A percentile compares a stretch with the other conserved stretches of the same genome.
Evolutionary conservation across 2,113 vertebrate species (phyloP).

Genomic region (Sphyrna mokarran): DNA sequence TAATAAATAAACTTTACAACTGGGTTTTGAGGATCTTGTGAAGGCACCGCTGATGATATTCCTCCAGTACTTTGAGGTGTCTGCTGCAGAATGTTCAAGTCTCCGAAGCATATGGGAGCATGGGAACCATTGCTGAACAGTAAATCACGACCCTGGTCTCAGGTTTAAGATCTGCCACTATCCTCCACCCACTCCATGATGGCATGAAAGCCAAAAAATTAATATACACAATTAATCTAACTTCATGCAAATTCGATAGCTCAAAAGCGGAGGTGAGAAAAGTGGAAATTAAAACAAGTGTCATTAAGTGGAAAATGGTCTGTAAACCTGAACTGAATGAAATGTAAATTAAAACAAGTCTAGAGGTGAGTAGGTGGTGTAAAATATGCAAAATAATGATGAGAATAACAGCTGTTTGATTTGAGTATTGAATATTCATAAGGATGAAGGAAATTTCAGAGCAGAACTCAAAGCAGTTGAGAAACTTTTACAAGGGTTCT

Average conservation of each 20-base stretch:
- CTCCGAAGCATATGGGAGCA: too few species aligned
- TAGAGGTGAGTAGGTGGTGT: conserved; percentile 15
- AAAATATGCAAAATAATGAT: conserved; percentile 12
- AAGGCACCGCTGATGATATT: too few species aligned
- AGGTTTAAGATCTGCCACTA: background rate
- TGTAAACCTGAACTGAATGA: conserved; percentile 17
- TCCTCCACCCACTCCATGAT: background rate
- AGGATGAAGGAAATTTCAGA: background rate
- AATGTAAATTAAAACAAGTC: conserved; percentile 1
- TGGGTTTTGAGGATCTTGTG: too few species aligned
- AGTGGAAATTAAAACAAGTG: conserved; percentile 10
- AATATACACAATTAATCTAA: background rate
- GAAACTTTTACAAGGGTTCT: background rate
- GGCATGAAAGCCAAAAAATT: background rate
- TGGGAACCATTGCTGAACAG: too few species aligned
- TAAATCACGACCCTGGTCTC: too few species aligned
- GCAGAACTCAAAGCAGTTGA: background rate
- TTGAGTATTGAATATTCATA: conserved; percentile 29
- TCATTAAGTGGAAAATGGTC: background rate
- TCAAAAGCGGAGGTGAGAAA: background rate
- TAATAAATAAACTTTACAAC: too few species aligned
- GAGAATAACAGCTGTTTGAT: conserved; percentile 15
- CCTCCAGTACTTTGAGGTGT: too few species aligned
- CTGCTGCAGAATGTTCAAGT: too few species aligned
- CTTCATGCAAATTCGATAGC: background rate